Evolutionary conservation across 1,140 invertebrate species (phyloP), one percentile per base, ranked within the genome.

Genomic region (Drosophila parabipectinata): DNA sequence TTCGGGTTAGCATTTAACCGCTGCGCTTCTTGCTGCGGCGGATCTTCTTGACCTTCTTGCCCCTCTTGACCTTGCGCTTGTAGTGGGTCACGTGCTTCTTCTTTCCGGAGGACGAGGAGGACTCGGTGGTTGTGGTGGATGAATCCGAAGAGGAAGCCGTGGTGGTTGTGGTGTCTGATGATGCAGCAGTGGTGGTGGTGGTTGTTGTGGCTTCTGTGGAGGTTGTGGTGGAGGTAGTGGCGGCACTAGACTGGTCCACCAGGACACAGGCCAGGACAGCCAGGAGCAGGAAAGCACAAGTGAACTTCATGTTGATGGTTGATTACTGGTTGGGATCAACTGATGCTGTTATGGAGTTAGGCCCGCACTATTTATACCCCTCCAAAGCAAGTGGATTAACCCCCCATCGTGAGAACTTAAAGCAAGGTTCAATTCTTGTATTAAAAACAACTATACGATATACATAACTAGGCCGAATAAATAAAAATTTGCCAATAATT

Each of bases 141-240:
- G 7, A 6, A 14, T 34, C 14, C 12, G 56, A 48, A 2, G 44
- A 15, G 0, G 55, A 24, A 0, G 26, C 28, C 0, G 61, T 58
- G 1, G 61, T 63, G 1, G 61, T 64, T 9, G 62, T 64, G 41
- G 55, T 58, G 32, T 45, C 51, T 0, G 61, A 59, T 6, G 59
- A 54, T 0, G 18, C 15, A 3, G 44, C 1, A 2, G 54, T 14
- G 3, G 54, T 44, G 8, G 55, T 60, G 0, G 62, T 60, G 12
- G 56, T 61, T 0, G 62, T 66, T 2, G 55, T 4, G 7, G 15
- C 9, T 47, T 10, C 44, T 14, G 26, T 28, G 26, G 26, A 6
- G 26, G 26, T 28, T 0, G 26, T 37, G n/a, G 18, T 28, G n/a
- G 62, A 45, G 2, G 26, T 58, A 10, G 41, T 30, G 26, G 55